Base-by-base conservation (phyloP, 2,113 vertebrate species). In the Cinclus cinclus region DNA sequence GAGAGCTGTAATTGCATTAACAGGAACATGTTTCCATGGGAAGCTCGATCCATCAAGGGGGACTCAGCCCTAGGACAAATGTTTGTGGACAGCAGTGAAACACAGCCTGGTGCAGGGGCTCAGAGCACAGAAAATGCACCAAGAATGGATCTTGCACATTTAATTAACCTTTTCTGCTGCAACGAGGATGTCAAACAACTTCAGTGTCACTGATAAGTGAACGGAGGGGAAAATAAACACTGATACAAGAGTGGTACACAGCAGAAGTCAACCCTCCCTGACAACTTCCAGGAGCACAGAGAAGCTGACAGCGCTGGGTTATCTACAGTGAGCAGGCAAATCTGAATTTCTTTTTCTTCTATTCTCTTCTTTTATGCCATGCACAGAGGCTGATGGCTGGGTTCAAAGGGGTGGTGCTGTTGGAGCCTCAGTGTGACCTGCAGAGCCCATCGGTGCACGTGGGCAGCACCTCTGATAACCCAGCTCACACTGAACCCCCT, bases 101-200 rank as follows among this genome's bases (percentile, higher is more conserved):
- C 35, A 47, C 63, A 63, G 85, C 46, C 87, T 63, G 64, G 68
- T 74, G 55, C 88, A 85, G 62, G 78, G 74, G 70, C 84, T 84
- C 65, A 33, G 39, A 67, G 80, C 47, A 11, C 21, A 44, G 46
- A 11, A 83, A 58, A 60, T 1, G 11, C 89, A 64, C 89, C 89
- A 65, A 84, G 91, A 62, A 56, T 1, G 50, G 67, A 53, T 63
- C 83, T 4, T n/a, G 68, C 87, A 90, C 11, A 5, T 71, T 92
- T 96, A 95, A 97, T 96, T 94, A 97, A 97, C 82, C 83, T 97
- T 74, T 95, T 49, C 64, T 67, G 89, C 78, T 84, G 90, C 89
- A 92, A 50, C 21, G 5, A 84, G 92, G 42, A 71, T 78, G 90
- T 88, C 95, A 83, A 47, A 89, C 86, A 87, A 81, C 81, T 68